Evolutionary conservation across 2,797 vertebrate species (phyloP).

Genomic region (Gila robusta): DNA sequence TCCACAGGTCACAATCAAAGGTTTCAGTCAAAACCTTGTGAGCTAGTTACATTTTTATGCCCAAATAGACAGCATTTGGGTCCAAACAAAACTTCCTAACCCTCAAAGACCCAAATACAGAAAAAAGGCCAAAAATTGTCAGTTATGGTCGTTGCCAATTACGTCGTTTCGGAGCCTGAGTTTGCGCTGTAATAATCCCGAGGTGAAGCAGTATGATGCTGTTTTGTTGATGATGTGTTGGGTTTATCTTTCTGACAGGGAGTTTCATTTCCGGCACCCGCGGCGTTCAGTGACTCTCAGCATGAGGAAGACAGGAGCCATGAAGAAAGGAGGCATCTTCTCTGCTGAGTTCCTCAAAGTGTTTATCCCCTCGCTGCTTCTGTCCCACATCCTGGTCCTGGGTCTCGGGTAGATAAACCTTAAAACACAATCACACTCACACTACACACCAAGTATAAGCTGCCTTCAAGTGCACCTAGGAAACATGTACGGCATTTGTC

Average conservation of each 20-base stretch:
- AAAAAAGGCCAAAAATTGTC: no score
- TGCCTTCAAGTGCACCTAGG: neutral
- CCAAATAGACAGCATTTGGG: neutral
- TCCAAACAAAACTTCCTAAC: neutral
- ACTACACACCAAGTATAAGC: neutral
- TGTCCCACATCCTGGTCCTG: conserved; percentile 96
- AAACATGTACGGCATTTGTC: neutral
- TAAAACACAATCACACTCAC: neutral
- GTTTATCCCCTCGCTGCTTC: conserved; percentile 96
- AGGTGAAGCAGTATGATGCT: neutral
- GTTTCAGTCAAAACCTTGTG: neutral
- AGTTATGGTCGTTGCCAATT: no score
- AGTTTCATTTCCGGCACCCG: conserved; percentile 97
- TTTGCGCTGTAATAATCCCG: no score
- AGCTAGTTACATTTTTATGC: neutral
- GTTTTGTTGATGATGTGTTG: neutral
- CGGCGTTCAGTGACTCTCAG: conserved; percentile 92
- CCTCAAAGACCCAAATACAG: no score
- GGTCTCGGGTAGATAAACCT: conserved; percentile 90
- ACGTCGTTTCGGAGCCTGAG: no score
- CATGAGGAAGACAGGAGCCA: conserved; percentile 97
- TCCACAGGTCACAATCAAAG: neutral
- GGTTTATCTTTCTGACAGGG: conserved; percentile 77
- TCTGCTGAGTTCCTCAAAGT: conserved; percentile 98
- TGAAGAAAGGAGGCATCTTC: conserved; percentile 99